Percentiles rank a stretch among this genome's conserved stretches.
Conservation (phyloP, 2,888 invertebrate genomes). For the Sphaeridia pumilis region DNA sequence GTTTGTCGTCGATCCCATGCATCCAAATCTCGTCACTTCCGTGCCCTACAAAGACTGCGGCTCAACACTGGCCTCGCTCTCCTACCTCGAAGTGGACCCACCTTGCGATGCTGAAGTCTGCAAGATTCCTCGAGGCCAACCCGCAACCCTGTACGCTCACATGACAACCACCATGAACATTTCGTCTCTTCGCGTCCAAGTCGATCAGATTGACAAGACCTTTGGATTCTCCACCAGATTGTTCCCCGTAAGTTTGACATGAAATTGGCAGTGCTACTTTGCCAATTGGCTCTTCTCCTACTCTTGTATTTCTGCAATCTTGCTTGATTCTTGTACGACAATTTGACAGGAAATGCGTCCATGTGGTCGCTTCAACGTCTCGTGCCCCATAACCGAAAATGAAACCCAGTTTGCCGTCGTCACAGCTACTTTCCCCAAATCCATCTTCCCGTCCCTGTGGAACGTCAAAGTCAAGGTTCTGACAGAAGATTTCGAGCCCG, state of each 20-base stretch:
- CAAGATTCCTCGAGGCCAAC: conserved; percentile 1
- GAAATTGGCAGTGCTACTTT: too few species aligned
- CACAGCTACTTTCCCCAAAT: neutral
- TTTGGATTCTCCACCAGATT: conserved; percentile 12
- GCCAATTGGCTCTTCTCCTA: too few species aligned
- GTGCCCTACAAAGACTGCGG: conserved; percentile 10
- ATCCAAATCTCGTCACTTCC: conserved; percentile 7
- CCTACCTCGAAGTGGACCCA: conserved; percentile 2
- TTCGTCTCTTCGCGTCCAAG: neutral
- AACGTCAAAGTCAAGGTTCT: neutral
- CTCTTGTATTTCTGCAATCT: neutral
- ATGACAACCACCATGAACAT: neutral
- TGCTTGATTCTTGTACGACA: neutral
- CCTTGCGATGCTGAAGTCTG: conserved; percentile 3
- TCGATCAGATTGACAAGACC: conserved; percentile 6
- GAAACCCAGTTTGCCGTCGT: neutral
- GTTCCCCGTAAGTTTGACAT: conserved; percentile 4
- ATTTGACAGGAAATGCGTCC: conserved; percentile 11
- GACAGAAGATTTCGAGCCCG: neutral
- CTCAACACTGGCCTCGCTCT: neutral
- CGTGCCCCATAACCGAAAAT: conserved; percentile 7
- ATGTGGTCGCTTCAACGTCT: conserved; percentile 8
- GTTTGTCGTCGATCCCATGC: conserved; percentile 2
- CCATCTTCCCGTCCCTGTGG: neutral
- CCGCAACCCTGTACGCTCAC: conserved; percentile 1